Evolutionary conservation across 2,797 vertebrate species (phyloP).

Genomic region (Anniella stebbinsi): DNA sequence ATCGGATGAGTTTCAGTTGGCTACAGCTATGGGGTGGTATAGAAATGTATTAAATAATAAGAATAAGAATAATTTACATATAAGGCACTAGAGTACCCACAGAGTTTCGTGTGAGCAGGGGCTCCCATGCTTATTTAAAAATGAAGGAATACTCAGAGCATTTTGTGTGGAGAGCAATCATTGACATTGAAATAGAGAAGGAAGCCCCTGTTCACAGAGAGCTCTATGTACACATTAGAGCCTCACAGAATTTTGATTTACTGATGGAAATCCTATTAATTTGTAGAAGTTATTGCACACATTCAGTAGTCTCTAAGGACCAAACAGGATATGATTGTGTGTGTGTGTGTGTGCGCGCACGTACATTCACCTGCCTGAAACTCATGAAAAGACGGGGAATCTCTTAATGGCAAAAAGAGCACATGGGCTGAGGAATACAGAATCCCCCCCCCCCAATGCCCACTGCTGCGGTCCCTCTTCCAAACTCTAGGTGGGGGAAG

Average conservation of each 20-base stretch:
- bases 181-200: neutral
- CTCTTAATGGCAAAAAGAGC: neutral
- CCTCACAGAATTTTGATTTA: neutral
- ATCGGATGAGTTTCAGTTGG: no score
- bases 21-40: no score
- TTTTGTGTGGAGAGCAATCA: neutral
- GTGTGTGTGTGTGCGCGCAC: no score
- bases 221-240: neutral
- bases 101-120: neutral
- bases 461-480: neutral
- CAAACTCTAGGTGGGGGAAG: neutral
- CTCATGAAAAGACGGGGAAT: neutral
- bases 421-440: neutral
- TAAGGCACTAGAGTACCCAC: neutral
- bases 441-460: neutral
- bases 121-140: neutral
- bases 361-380: neutral
- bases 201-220: neutral
- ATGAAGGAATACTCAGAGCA: neutral
- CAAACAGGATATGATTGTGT: neutral
- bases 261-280: neutral
- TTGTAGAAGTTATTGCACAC: neutral
- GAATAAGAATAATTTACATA: no score
- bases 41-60: no score
- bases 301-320: neutral